These are phyloP conservation scores for Babyrousa celebensis DNA, from an alignment of 2,797 vertebrate species.

Conservation along the genomic window DNA sequence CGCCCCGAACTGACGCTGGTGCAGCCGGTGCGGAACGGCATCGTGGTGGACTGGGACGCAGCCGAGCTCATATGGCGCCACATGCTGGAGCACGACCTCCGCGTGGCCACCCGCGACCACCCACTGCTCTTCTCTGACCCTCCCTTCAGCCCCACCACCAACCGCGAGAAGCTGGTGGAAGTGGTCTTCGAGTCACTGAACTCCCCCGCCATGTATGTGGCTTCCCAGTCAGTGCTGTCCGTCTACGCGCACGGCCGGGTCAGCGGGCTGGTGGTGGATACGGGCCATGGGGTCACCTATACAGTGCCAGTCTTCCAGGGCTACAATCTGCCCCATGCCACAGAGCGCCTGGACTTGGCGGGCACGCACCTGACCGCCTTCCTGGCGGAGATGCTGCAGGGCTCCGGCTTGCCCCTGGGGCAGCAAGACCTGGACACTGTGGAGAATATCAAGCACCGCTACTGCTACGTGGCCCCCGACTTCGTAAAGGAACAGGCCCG, in stretches of 20 bases:
- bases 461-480: conserved; percentile 83
- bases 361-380: conserved; percentile 86
- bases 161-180: conserved; percentile 87
- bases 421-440: conserved; percentile 47
- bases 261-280: conserved; percentile 87
- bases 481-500: conserved; percentile 63
- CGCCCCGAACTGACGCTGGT: conserved; percentile 49
- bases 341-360: conserved; percentile 84
- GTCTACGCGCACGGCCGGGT: conserved; percentile 85
- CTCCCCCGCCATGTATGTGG: conserved; percentile 80
- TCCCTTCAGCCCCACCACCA: conserved; percentile 85
- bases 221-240: conserved; percentile 82
- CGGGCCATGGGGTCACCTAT: conserved; percentile 80
- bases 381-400: conserved; percentile 78
- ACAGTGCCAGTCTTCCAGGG: conserved; percentile 86
- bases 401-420: neutral
- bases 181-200: conserved; percentile 83
- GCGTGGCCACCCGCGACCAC: conserved; percentile 75
- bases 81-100: conserved; percentile 84
- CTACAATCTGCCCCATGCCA: conserved; percentile 83
- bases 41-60: conserved; percentile 84
- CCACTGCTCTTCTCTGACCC: conserved; percentile 87
- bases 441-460: conserved; percentile 83
- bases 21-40: neutral
- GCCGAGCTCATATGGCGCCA: conserved; percentile 84